phyloP scores from a whole-genome alignment of 2,888 invertebrate genomes.

The Papilio demoleus region DNA sequence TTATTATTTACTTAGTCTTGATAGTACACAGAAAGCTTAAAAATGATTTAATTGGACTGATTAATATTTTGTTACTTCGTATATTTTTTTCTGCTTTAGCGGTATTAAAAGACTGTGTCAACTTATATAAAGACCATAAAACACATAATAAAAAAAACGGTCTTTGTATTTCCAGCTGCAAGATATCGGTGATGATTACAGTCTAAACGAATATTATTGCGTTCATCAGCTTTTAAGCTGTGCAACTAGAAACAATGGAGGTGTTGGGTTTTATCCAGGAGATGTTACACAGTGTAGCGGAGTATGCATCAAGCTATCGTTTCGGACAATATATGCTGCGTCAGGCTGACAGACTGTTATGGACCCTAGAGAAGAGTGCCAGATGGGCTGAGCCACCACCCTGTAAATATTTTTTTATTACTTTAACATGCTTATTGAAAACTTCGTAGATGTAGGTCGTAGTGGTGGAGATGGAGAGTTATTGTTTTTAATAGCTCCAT shows the following conservation, averaged over 20 bases:
- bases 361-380: constrained; percentile 82
- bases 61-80: too few relatives aligned
- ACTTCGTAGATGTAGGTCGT: too few relatives aligned
- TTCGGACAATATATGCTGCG: constrained; percentile 76
- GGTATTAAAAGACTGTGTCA: too few relatives aligned
- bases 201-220: neutral
- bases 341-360: constrained; percentile 74
- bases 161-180: neutral
- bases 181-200: neutral
- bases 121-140: too few relatives aligned
- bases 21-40: too few relatives aligned
- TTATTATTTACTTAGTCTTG: too few relatives aligned
- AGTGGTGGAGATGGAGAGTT: too few relatives aligned
- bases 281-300: constrained; percentile 64
- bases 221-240: neutral
- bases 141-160: neutral
- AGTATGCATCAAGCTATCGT: constrained; percentile 70
- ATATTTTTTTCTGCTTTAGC: too few relatives aligned
- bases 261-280: constrained; percentile 67
- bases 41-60: too few relatives aligned
- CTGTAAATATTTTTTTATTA: constrained; percentile 54
- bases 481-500: neutral
- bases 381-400: constrained; percentile 83
- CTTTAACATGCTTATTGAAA: too few relatives aligned
- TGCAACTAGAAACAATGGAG: constrained; percentile 64